Base-by-base conservation (phyloP, 2,888 invertebrate genomes). In the Macaria notata region DNA sequence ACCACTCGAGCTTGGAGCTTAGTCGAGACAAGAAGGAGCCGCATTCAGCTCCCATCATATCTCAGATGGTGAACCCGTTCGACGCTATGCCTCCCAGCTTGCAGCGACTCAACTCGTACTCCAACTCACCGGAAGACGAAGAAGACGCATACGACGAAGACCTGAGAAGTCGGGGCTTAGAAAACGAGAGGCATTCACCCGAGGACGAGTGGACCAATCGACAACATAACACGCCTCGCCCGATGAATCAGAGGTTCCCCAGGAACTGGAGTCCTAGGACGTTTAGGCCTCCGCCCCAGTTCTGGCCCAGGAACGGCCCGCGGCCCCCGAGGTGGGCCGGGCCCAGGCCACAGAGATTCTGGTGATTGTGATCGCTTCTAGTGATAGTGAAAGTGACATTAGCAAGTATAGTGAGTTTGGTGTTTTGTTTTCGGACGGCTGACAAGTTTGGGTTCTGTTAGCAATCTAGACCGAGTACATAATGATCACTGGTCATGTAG, bases 291-390 rank as follows among this genome's bases (percentile, higher is more conserved):
- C 79, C 73, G 19, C 59, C 48, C 8, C 76, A 70, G 52, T 81
- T 83, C 52, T 81, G 87, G 83, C 86, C 87, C 59, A 66, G 86
- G 56, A 73, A 83, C 61, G 70, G 86, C 59, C 91, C 88, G 45
- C 70, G 91, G 70, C 66, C 84, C n/a, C 75, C 85, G 65, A 63
- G 88, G 70, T 78, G 88, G 87, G 71, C 83, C 73, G 79, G 86
- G 56, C 77, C 92, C 38, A 59, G 92, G 70, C 70, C 86, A 57
- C 68, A 83, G 73, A 71, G 92, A 75, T 79, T 93, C 78, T 93
- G 90, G 90, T 91, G 88, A 89, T 71, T 31, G 65, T 56, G 62
- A 9, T 36, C 19, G 19, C 30, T 30, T 30, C 9, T 49, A 60
- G 56, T 60, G 62, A 33, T 66, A 69, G 71, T 74, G 71, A 54